phyloP scores from a whole-genome alignment of 1,140 invertebrate species.

The Sitobion miscanthi region DNA sequence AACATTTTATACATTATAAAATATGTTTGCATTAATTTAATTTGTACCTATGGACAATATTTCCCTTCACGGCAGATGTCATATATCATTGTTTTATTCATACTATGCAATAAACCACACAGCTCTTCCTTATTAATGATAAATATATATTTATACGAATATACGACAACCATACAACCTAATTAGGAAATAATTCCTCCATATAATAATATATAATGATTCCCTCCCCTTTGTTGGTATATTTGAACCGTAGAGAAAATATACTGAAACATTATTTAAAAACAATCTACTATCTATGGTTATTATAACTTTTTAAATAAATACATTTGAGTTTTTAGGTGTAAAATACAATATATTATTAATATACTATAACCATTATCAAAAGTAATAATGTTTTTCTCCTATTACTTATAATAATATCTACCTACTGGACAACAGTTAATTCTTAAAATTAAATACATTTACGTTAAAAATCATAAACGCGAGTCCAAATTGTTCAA shows the following conservation, averaged over 20 bases:
- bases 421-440: background rate
- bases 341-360: background rate
- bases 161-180: background rate
- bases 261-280: background rate
- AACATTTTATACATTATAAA: slow-evolving; percentile 26
- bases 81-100: slow-evolving; percentile 39
- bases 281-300: background rate
- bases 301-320: background rate
- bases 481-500: background rate
- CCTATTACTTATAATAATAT: background rate
- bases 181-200: background rate
- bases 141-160: background rate
- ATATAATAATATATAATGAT: background rate
- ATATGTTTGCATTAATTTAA: slow-evolving; percentile 42
- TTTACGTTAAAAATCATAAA: background rate
- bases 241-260: background rate
- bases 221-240: background rate
- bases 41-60: background rate
- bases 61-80: slow-evolving; percentile 15
- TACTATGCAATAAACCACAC: slow-evolving; percentile 31
- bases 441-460: background rate
- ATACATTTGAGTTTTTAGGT: background rate
- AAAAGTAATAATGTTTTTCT: background rate
- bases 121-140: slow-evolving; percentile 39
- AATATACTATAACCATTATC: background rate